Base-by-base conservation (phyloP, 2,113 vertebrate species). In the Megaptera novaeangliae region DNA sequence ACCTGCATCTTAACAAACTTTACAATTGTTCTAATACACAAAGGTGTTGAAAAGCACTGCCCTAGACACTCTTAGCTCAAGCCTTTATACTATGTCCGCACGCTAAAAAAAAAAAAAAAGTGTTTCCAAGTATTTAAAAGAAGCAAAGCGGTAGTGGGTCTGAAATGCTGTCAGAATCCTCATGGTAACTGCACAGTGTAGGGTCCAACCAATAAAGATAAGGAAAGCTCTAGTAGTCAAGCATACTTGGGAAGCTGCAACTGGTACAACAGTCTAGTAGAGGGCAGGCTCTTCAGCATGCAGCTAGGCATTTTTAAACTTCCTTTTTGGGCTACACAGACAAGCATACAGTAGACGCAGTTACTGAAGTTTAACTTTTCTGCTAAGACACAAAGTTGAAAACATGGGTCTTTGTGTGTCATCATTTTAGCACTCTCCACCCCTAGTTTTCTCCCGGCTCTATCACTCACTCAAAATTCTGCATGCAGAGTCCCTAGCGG, bases 121-220 rank as follows among this genome's bases (percentile, higher is more conserved):
- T 41, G 1, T 78, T 87, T 87, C 20, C 52, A 77, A 81, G 52
- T 89, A 94, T 82, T 92, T 92, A 78, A 94, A 93, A 95, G 52
- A 92, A 88, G 82, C 17, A 74, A 91, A 88, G 27, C 34, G 21
- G 39, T 18, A 82, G 61, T 66, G 52, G 63, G 92, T 74, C 36
- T 52, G 81, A 96, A 92, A 92, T 82, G 63, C 36, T 57, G 5
- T 75, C 63, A 87, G 9, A 91, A 94, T 87, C 81, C 44, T n/a
- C 68, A 83, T 57, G 31, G 68, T 85, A 96, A 97, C 6, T 36
- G 46, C 83, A 61, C 23, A 80, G 25, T 63, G 34, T 41, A 92
- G 41, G 29, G 31, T 15, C 23, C 80, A 97, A 91, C 1, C 63
- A 97, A 63, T 89, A 83, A 39, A 82, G n/a, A 34, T 23, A 94